phyloP scores from a whole-genome alignment of 2,888 invertebrate species.

The Drosophila nigritarsus region DNA sequence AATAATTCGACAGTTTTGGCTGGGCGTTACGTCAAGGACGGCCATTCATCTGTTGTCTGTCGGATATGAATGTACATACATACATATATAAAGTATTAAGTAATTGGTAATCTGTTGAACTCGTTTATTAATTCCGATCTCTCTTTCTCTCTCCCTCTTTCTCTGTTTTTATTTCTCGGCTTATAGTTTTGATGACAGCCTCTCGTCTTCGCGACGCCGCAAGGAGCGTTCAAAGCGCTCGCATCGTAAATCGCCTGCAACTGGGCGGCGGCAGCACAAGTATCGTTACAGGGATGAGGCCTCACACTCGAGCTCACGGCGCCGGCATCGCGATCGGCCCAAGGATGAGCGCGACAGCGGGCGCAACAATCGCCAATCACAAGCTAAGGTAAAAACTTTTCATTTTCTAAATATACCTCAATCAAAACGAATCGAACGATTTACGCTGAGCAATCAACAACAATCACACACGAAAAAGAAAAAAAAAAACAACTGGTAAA shows the following conservation, averaged over 20 bases:
- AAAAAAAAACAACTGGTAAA: conserved; percentile 45
- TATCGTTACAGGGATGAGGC: conserved; percentile 86
- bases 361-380: conserved; percentile 83
- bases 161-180: conserved; percentile 1
- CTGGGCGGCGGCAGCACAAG: conserved; percentile 90
- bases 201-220: conserved; percentile 88
- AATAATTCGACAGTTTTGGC: conserved; percentile 61
- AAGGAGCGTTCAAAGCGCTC: conserved; percentile 94
- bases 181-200: conserved; percentile 86
- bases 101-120: conserved; percentile 39
- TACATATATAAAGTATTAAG: conserved; percentile 22
- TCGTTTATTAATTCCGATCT: conserved; percentile 46
- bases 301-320: conserved; percentile 84
- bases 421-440: conserved; percentile 53
- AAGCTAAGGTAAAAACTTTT: conserved; percentile 85
- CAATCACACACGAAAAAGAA: conserved; percentile 9
- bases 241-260: conserved; percentile 92
- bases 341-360: conserved; percentile 84
- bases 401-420: conserved; percentile 75
- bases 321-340: conserved; percentile 84
- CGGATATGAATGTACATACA: conserved; percentile 16
- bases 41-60: conserved; percentile 61
- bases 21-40: conserved; percentile 80
- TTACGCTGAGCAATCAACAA: conserved; percentile 56
- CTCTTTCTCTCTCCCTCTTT: not conserved